Conservation (phyloP, 2,888 invertebrate species). For the Congeria kusceri region DNA sequence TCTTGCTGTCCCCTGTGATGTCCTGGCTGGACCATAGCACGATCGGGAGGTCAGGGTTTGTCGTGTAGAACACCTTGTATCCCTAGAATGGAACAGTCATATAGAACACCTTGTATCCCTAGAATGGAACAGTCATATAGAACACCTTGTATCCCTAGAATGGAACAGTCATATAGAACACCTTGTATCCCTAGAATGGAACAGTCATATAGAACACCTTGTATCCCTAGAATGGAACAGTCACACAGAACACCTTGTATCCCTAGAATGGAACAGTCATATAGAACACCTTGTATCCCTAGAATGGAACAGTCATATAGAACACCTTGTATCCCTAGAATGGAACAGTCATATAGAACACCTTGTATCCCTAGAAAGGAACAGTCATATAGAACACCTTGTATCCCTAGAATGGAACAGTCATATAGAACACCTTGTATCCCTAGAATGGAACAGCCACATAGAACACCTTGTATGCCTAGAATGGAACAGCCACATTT, state of each 20-base stretch:
- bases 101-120: neutral
- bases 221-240: conserved; percentile 92
- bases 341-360: neutral
- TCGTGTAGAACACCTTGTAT: conserved; percentile 98
- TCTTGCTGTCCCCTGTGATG: conserved; percentile 90
- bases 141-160: too few relatives aligned
- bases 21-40: conserved; percentile 97
- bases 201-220: neutral
- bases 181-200: conserved; percentile 94
- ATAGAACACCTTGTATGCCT: conserved; percentile 99
- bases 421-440: too few relatives aligned
- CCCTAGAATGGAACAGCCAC: conserved; percentile 90
- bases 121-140: neutral
- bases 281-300: conserved; percentile 99
- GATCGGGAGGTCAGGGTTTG: conserved; percentile 93
- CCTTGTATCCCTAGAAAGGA: too few relatives aligned
- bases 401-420: too few relatives aligned
- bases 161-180: conserved; percentile 96
- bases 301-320: conserved; percentile 62
- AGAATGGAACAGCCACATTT: conserved; percentile 62
- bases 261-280: conserved; percentile 94
- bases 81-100: conserved; percentile 88
- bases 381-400: too few relatives aligned
- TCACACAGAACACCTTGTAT: conserved; percentile 86
- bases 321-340: neutral